Percentiles rank a stretch among this genome's conserved stretches.
phyloP scores from a whole-genome alignment of 2,113 vertebrate species.

The Ochotona princeps region DNA sequence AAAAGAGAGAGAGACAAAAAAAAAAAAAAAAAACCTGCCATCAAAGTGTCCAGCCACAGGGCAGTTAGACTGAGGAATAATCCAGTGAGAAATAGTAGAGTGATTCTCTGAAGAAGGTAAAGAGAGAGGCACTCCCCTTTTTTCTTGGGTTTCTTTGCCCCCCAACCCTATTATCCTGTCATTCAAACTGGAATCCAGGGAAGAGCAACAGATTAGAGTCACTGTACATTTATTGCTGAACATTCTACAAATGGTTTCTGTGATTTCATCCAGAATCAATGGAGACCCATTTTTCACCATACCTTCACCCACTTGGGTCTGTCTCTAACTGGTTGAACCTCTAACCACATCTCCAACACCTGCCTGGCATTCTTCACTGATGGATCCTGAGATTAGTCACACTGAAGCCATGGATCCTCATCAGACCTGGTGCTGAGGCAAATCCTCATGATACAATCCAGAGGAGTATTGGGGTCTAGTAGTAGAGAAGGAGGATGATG shows the following conservation, averaged over 20 bases:
- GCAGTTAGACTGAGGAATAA: background rate
- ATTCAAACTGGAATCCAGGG: background rate
- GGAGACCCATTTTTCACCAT: background rate
- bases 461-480: background rate
- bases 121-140: background rate
- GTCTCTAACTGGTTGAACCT: background rate
- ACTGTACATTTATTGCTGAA: background rate
- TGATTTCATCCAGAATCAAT: background rate
- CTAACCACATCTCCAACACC: background rate
- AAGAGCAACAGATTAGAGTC: background rate
- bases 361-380: background rate
- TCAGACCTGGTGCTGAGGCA: background rate
- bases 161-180: background rate
- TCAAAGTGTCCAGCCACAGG: background rate
- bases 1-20: no score
- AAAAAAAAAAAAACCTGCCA: no score
- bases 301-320: background rate
- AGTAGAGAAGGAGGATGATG: background rate
- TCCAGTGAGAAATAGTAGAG: background rate
- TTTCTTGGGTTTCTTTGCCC: background rate
- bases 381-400: background rate
- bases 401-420: background rate
- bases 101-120: conserved; percentile 1
- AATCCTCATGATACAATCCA: background rate
- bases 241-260: background rate